These are phyloP conservation scores for Embiotoca jacksoni DNA, from an alignment of 2,113 vertebrate genomes.

Conservation along the genomic window DNA sequence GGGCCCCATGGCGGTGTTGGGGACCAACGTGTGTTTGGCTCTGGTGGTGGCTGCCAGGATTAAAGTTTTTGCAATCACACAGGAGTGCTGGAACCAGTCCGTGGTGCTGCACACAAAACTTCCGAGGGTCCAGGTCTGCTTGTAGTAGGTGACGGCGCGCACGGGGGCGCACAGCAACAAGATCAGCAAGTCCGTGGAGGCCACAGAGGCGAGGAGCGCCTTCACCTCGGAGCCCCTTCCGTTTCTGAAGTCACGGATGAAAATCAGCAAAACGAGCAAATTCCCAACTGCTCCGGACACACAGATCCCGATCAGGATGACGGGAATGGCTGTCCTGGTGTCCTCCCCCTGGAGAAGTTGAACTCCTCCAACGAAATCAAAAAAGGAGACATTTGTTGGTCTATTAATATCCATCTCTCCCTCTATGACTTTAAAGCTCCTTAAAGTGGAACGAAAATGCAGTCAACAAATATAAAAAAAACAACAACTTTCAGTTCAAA, in stretches of 20 bases:
- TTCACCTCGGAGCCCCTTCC: slow-evolving; percentile 78
- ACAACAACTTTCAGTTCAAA: neutral
- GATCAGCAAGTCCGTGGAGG: slow-evolving; percentile 81
- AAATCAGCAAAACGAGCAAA: slow-evolving; percentile 78
- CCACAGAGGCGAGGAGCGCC: slow-evolving; percentile 78
- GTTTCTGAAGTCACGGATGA: slow-evolving; percentile 76
- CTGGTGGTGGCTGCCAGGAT: slow-evolving; percentile 80
- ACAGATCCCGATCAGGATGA: slow-evolving; percentile 80
- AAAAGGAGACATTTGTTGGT: slow-evolving; percentile 76
- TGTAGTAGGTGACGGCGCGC: slow-evolving; percentile 82
- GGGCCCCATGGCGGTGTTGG: slow-evolving; percentile 38
- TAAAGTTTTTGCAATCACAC: slow-evolving; percentile 84
- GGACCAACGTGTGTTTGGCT: slow-evolving; percentile 72
- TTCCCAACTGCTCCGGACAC: slow-evolving; percentile 82
- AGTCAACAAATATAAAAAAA: neutral
- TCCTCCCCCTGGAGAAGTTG: slow-evolving; percentile 78
- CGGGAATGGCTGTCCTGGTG: slow-evolving; percentile 73
- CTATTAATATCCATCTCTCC: slow-evolving; percentile 63
- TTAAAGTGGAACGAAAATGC: neutral
- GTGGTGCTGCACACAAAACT: slow-evolving; percentile 81
- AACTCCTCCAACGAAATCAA: slow-evolving; percentile 80
- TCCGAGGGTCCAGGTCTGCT: slow-evolving; percentile 84
- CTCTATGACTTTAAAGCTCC: neutral
- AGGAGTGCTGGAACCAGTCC: slow-evolving; percentile 87
- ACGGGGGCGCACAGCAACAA: slow-evolving; percentile 81